Conservation (phyloP, 2,113 vertebrate species). For the Erpornis zantholeuca region DNA sequence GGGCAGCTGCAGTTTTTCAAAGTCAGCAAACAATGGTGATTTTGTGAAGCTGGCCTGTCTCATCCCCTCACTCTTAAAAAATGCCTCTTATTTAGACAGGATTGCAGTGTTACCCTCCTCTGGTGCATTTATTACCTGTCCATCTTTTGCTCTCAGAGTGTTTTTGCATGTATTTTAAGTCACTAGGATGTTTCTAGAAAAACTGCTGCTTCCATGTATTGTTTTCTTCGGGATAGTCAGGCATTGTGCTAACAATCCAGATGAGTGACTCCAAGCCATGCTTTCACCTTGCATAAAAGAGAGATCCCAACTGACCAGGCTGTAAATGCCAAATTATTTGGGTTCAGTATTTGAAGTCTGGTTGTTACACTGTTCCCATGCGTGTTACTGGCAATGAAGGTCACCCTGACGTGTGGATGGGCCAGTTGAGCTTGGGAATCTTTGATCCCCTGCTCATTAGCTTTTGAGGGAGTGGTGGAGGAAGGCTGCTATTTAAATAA, state of each 20-base stretch:
- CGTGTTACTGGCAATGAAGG: neutral
- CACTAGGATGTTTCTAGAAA: neutral
- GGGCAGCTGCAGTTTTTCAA: neutral
- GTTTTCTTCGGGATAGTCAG: neutral
- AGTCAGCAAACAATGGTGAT: neutral
- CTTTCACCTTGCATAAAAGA: neutral
- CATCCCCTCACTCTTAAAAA: neutral
- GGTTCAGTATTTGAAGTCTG: neutral
- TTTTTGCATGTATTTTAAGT: neutral
- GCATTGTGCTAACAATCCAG: neutral
- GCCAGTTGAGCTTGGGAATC: neutral
- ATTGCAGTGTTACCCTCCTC: neutral
- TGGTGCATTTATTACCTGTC: neutral
- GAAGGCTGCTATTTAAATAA: conserved; percentile 5
- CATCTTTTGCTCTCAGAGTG: neutral
- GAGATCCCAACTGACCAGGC: neutral
- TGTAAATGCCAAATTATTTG: neutral
- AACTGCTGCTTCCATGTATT: neutral
- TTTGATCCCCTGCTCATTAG: conserved; percentile 7
- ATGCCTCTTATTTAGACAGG: neutral
- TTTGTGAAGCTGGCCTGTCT: neutral
- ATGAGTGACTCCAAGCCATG: neutral
- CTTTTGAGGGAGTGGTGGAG: conserved; percentile 36
- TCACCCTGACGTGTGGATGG: neutral
- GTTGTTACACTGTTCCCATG: neutral